A percentile compares a stretch with the other conserved stretches of the same genome.
Conservation (phyloP, 2,888 invertebrate genomes). For the Ecliptopera silaceata region DNA sequence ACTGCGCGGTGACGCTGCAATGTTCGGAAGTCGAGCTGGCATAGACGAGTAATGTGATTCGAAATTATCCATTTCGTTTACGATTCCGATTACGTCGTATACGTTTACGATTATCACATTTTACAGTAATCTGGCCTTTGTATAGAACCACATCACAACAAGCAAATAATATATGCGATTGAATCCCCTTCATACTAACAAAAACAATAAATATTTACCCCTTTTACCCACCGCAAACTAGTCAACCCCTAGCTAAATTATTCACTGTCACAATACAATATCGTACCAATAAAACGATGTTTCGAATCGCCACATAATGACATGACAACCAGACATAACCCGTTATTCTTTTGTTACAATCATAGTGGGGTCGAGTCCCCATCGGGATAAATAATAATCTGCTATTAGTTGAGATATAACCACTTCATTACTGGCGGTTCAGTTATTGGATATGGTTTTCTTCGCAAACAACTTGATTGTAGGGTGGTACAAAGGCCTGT, state of each 20-base stretch:
- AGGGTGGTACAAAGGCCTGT: constrained; percentile 20
- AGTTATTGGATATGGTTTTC: constrained; percentile 34
- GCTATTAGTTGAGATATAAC: constrained; percentile 45
- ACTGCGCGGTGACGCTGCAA: too few species aligned
- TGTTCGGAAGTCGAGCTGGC: too few species aligned
- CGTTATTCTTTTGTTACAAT: constrained; percentile 68
- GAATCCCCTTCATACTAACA: background rate
- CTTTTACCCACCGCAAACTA: constrained; percentile 17
- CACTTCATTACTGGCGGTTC: constrained; percentile 33
- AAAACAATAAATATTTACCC: constrained; percentile 22
- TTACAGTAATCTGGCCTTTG: too few species aligned
- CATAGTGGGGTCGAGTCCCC: constrained; percentile 62
- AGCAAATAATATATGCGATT: too few species aligned
- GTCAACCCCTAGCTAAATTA: constrained; percentile 34
- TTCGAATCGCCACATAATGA: constrained; percentile 60
- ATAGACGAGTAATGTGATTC: too few species aligned
- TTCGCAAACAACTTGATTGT: constrained; percentile 37
- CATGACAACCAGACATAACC: constrained; percentile 51
- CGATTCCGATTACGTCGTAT: too few species aligned
- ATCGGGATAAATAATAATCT: constrained; percentile 53
- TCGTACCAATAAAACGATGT: constrained; percentile 59
- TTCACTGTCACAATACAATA: constrained; percentile 32
- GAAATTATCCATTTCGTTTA: too few species aligned
- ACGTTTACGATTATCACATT: too few species aligned
- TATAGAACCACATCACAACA: too few species aligned